Base-by-base conservation (phyloP, 1,140 invertebrate genomes). In the Pseudomyrmex flavicornis region DNA sequence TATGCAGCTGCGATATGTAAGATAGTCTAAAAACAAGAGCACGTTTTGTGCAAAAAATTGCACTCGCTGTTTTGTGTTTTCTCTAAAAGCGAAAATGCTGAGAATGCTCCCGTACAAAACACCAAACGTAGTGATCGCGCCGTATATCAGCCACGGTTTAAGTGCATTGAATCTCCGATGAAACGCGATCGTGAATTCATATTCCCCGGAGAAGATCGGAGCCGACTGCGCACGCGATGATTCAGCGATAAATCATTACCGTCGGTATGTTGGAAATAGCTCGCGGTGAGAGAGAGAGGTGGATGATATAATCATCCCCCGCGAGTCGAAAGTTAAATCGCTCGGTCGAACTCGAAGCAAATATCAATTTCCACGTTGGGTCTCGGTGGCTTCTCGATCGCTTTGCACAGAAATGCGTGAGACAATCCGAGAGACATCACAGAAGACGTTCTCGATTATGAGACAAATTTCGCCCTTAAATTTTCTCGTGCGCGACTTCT, bases 291-390 rank as follows among this genome's bases (percentile, higher is more conserved):
- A 63, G 90, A 7, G 35, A 35, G 35, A 35, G 35, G 35, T 35
- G 35, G 5, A 85, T 87, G 87, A 90, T 91, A 85, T 87, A 86
- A 91, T 91, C 83, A 82, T 87, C 82, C 72, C 85, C 72, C 85
- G 82, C 74, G 79, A 90, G 82, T 82, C 63, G 69, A 65, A 88
- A 84, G 87, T 90, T 85, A 84, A 83, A 83, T 20, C 75, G 52
- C 85, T 86, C 85, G 84, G 70, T 77, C 82, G 83, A 85, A 84
- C 70, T 73, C 56, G 72, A 80, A 85, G 84, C 86, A 90, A 92
- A 92, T 91, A 92, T 91, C 91, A 91, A 90, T 92, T 88, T 84
- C 82, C 76, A 61, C 83, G 87, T 35, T 35, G 35, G 35, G 87
- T 88, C 88, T 85, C 56, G 59, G 77, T 77, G 70, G 35, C 5